Evolutionary conservation across 2,797 vertebrate genomes (phyloP), one percentile per base, ranked within the genome.

Genomic region (Notolabrus celidotus): DNA sequence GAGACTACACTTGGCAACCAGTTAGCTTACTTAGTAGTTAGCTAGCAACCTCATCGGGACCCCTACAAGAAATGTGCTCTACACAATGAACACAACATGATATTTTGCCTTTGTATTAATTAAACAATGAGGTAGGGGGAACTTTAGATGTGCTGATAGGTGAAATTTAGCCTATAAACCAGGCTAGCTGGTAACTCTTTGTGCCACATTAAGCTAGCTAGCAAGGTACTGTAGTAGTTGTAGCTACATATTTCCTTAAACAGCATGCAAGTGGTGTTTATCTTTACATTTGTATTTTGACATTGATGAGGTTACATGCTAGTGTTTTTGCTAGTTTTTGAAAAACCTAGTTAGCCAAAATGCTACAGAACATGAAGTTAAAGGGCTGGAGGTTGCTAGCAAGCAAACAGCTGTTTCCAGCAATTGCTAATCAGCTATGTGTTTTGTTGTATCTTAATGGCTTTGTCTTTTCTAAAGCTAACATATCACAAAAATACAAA

Each of bases 301-400:
- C 7, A 16, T 46, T 43, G 47, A 60, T 29, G n/a, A 14, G 25
- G 20, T 73, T 12, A 58, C 14, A 25, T 69, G 17, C 57, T 22
- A n/a, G n/a, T n/a, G n/a, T n/a, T n/a, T n/a, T 41, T 11, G 22
- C 31, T n/a, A 25, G 39, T 38, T 39, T 47, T 19, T 17, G 14
- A 16, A 61, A 46, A 53, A 41, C 16, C 27, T 6, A 27, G 27
- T 27, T 27, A 16, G 1, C 38, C 6, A 3, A 39, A 39, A 27
- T 27, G 27, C 6, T 27, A 3, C 17, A 38, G 23, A n/a, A 12
- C 12, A 25, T 38, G 1, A 19, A 33, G 41, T 9, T 20, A 56
- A 27, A 27, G 3, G 27, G 3, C 27, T 27, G 27, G 27, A 6
- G 27, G 27, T 27, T 27, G 27, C 27, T 27, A 6, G 27, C 27